These are phyloP conservation scores for Chorisops tibialis DNA, from an alignment of 2,888 invertebrate genomes.

Conservation along the genomic window DNA sequence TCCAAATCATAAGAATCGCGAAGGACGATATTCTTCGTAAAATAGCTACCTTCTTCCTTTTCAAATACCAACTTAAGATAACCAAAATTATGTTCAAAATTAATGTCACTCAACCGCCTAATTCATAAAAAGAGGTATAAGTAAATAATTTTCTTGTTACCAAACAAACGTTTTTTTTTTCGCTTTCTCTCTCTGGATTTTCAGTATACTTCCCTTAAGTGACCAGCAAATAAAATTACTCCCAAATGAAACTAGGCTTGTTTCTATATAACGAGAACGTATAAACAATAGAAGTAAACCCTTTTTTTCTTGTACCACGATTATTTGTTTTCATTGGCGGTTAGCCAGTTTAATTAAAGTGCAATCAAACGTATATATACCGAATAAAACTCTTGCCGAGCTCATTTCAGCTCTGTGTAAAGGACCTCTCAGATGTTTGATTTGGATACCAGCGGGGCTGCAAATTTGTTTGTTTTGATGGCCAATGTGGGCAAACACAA, in stretches of 20 bases:
- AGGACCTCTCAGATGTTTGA: slow-evolving; percentile 17
- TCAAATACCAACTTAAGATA: too few species aligned
- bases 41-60: too few species aligned
- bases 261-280: neutral
- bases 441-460: slow-evolving; percentile 20
- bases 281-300: slow-evolving; percentile 19
- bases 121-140: too few species aligned
- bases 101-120: too few species aligned
- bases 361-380: slow-evolving; percentile 19
- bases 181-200: too few species aligned
- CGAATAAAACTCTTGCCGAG: too few species aligned
- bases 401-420: too few species aligned
- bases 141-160: too few species aligned
- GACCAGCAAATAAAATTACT: slow-evolving; percentile 14
- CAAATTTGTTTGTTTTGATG: slow-evolving; percentile 26
- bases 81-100: too few species aligned
- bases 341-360: slow-evolving; percentile 26
- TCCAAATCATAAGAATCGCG: too few species aligned
- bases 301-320: slow-evolving; percentile 9
- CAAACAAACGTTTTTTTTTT: too few species aligned
- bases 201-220: slow-evolving; percentile 4
- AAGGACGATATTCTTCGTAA: too few species aligned
- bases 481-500: slow-evolving; percentile 16
- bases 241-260: neutral
- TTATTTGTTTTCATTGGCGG: slow-evolving; percentile 21